A percentile compares a stretch with the other conserved stretches of the same genome.
Conservation (phyloP, 2,888 invertebrate genomes). For the Exephanes ischioxanthus region DNA sequence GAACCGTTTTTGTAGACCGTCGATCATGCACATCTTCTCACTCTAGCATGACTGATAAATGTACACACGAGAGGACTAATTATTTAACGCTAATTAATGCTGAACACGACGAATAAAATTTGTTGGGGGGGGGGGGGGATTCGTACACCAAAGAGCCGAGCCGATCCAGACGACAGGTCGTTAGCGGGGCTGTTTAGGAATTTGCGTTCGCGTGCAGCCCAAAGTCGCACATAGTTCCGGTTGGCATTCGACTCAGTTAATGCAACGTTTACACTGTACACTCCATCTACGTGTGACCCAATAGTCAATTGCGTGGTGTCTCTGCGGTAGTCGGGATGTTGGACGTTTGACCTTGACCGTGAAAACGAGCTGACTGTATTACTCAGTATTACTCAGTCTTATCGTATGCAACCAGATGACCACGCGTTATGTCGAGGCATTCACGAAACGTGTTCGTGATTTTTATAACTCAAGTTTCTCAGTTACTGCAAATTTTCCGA, state of each 20-base stretch:
- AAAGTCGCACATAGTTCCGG: constrained; percentile 63
- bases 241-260: constrained; percentile 44
- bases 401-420: constrained; percentile 51
- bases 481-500: background rate
- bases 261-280: background rate
- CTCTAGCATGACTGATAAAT: background rate
- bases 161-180: constrained; percentile 59
- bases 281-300: constrained; percentile 54
- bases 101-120: background rate
- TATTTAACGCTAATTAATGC: background rate
- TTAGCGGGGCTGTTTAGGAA: constrained; percentile 61
- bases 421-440: background rate
- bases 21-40: constrained; percentile 3
- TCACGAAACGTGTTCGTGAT: background rate
- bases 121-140: background rate
- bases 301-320: constrained; percentile 60
- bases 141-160: background rate
- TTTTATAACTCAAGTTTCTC: background rate
- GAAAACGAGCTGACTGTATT: constrained; percentile 49
- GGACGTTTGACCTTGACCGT: constrained; percentile 73
- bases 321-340: constrained; percentile 5
- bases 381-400: constrained; percentile 44
- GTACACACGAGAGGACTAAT: background rate
- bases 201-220: constrained; percentile 66
- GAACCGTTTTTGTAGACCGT: constrained; percentile 74